phyloP scores from a whole-genome alignment of 2,113 vertebrate species.

The Hippocampus guttulatus region DNA sequence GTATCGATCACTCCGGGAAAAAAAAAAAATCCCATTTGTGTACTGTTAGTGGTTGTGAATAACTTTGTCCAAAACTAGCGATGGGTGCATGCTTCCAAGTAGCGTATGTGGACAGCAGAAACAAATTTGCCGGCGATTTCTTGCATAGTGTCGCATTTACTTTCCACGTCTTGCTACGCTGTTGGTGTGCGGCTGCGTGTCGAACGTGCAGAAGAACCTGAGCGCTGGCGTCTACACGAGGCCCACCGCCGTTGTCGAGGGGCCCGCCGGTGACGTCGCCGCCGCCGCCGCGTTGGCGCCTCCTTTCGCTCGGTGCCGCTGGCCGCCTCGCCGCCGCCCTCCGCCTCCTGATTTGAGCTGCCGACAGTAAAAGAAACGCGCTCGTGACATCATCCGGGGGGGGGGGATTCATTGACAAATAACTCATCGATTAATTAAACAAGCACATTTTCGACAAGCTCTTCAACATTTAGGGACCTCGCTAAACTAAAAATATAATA shows the following conservation, averaged over 20 bases:
- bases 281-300: slow-evolving; percentile 61
- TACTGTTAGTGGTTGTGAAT: not conserved
- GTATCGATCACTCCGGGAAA: too few species aligned
- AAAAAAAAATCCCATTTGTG: not conserved
- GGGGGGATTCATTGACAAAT: slow-evolving; percentile 50
- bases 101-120: not conserved
- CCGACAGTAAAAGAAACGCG: slow-evolving; percentile 16
- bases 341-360: slow-evolving; percentile 87
- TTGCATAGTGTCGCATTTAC: too few species aligned
- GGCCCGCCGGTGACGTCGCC: slow-evolving; percentile 55
- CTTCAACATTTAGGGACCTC: too few species aligned
- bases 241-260: slow-evolving; percentile 60
- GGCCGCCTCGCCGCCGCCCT: slow-evolving; percentile 92
- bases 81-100: not conserved
- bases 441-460: too few species aligned
- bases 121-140: not conserved
- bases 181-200: not conserved
- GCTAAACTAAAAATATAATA: too few species aligned
- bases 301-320: slow-evolving; percentile 94
- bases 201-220: not conserved
- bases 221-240: slow-evolving; percentile 70
- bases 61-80: not conserved
- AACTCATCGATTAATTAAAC: too few species aligned
- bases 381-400: not conserved
- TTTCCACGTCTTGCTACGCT: not conserved